A percentile compares a stretch with the other conserved stretches of the same genome.
These are phyloP conservation scores for Eueides isabella DNA, from an alignment of 1,140 invertebrate species.

Conservation along the genomic window DNA sequence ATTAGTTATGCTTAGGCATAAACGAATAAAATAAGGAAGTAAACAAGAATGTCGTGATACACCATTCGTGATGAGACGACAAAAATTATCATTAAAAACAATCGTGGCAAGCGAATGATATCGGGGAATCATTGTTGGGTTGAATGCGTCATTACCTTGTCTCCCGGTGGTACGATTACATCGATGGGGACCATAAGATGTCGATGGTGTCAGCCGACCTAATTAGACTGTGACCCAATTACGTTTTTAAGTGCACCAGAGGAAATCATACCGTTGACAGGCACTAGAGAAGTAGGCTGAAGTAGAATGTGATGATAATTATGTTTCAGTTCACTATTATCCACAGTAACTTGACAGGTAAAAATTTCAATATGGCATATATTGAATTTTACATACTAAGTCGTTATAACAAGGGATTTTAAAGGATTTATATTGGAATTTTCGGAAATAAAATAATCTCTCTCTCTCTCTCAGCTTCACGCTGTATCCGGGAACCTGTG, in stretches of 20 bases:
- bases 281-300: neutral
- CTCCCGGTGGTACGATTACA: slow-evolving; percentile 63
- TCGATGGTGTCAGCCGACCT: slow-evolving; percentile 65
- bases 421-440: too few relatives aligned
- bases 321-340: too few relatives aligned
- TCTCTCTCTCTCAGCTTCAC: too few relatives aligned
- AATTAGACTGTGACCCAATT: slow-evolving; percentile 76
- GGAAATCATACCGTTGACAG: slow-evolving; percentile 30
- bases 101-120: slow-evolving; percentile 20
- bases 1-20: neutral
- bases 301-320: neutral
- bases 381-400: too few relatives aligned
- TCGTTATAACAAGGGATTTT: too few relatives aligned
- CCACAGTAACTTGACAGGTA: too few relatives aligned
- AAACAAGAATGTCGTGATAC: neutral
- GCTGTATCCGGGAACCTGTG: too few relatives aligned
- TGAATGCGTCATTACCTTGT: slow-evolving; percentile 59
- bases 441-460: too few relatives aligned
- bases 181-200: slow-evolving; percentile 58
- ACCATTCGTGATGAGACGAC: slow-evolving; percentile 17
- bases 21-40: neutral
- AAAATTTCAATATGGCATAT: too few relatives aligned
- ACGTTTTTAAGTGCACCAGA: slow-evolving; percentile 52
- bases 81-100: slow-evolving; percentile 32
- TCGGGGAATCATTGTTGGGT: slow-evolving; percentile 41